Base-by-base conservation (phyloP, 2,797 vertebrate genomes). In the Todus mexicanus region DNA sequence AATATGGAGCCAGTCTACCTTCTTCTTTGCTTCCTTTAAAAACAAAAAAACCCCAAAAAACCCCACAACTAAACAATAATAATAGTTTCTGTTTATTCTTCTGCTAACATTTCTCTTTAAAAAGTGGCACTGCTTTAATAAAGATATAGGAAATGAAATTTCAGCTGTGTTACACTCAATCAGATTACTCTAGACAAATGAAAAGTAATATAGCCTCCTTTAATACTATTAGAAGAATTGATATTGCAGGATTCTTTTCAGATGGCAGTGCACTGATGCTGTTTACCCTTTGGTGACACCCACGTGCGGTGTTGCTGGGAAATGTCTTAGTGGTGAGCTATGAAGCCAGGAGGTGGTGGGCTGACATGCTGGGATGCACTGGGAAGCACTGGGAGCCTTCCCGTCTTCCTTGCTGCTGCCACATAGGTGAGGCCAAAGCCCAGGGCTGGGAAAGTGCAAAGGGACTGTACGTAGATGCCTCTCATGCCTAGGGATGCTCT, bases 61-160 rank as follows among this genome's bases (percentile, higher is more conserved):
- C n/a, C n/a, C n/a, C n/a, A n/a, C n/a, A n/a, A 22, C 51, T 84
- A 76, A 81, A 61, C 74, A 86, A 92, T 95, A 92, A 94, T 95
- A 95, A 71, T 53, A 87, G 38, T 95, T 96, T 96, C 89, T 96
- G 84, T 50, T 95, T 96, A 82, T 89, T 88, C 81, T 95, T 96
- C 74, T 95, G 69, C 90, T 95, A 95, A 70, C 85, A 84, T 96
- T 97, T 96, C 75, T 93, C 73, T 94, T 94, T 94, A 82, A 95
- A 92, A 81, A 95, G 69, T 87, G 84, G n/a, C 59, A 81, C 72
- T 87, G 63, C 95, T 90, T 97, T 95, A 96, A 95, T 96, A 94
- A 97, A 97, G 80, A 97, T 86, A 66, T 70, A 95, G 95, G 95
- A 96, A 96, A 97, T 96, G 54, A 97, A 96, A 97, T 96, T 95